Base-by-base conservation (phyloP, 92 coral and sea anemone genomes). In the Pocillopora meandrina region DNA sequence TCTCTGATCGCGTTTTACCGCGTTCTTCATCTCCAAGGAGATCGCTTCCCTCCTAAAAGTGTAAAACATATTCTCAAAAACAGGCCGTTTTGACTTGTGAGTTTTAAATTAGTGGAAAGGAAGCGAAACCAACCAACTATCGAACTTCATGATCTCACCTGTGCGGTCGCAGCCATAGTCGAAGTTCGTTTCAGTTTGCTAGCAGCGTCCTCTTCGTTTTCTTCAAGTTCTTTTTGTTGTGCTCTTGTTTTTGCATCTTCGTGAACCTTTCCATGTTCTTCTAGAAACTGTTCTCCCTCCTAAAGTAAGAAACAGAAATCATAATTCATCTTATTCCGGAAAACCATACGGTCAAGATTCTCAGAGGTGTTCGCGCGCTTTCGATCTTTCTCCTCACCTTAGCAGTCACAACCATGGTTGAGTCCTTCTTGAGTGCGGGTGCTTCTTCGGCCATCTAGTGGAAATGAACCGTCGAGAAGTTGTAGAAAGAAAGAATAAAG, bases 281-380 rank as follows among this genome's bases (percentile, higher is more conserved):
- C 97, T 65, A 94, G 91, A 77, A 94, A 92, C 58, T 95, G 94
- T 88, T 94, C 98, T 20, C 98, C 98, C 77, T 96, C 98, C 98
- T 96, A 85, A 3, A 66, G 77, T 76, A 49, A 79, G 74, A 86
- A 83, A 79, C 78, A 65, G 74, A 84, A 75, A 75, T 86, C 49
- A 87, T 82, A 86, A 78, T 76, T 87, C 35, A 18, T 79, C 52
- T 35, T 17, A 26, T 35, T 18, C 61, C 63, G 19, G 21, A 26
- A 67, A 56, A 59, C 58, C 73, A 20, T n/a, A 42, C 20, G 58
- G 56, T 65, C 67, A 57, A 63, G 63, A 77, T 10, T 42, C 47
- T 75, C 42, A 57, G 12, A 68, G 33, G 61, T 33, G 19, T 81
- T 83, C 80, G 79, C 80, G 80, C 86, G 80, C 80, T 64, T 15